Base-by-base conservation (phyloP, 53 echinoderm and acorn worm genomes). In the Patiria pectinifera region DNA sequence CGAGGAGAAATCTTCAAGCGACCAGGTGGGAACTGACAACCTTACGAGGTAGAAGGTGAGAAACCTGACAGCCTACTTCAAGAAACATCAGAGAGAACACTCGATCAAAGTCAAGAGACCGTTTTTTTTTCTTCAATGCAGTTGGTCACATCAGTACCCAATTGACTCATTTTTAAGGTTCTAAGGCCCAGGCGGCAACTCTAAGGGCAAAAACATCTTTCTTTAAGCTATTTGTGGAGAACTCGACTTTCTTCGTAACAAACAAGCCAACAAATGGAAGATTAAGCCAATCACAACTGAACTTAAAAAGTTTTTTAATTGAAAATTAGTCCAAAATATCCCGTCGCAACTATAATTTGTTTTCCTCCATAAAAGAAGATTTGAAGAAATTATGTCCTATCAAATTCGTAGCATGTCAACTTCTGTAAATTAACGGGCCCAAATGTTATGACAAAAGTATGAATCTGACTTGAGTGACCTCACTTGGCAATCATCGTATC, bases 381-480 rank as follows among this genome's bases (percentile, higher is more conserved):
- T 35, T 35, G 1, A 35, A 35, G 35, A 35, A 35, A 35, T 35
- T 1, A 35, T 1, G 35, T 35, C 35, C 1, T 35, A 35, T 35
- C 35, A 35, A 35, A 35, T 35, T 35, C 1, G 35, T 35, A 1
- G 35, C 35, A 35, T 35, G 35, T 35, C 35, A 35, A 35, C 35
- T 35, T 35, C 35, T 35, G 35, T 35, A 35, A 35, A 35, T 35
- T 35, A n/a, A 48, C 13, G 11, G 12, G 15, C 1, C 14, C 62
- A 83, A 83, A 14, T 60, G 12, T 2, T 47, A 11, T 83, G 9
- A 59, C 25, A 83, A 12, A 48, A 12, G 35, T 22, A 82, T 45
- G 26, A 62, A 25, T 18, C 45, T 12, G 44, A 83, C 44, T 82
- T 83, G 45, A n/a, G 18, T 45, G 85, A 84, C 85, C 85, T 84